These are phyloP conservation scores for Pseudomyrmex dendroicus DNA, from an alignment of 1,140 invertebrate genomes.

Conservation along the genomic window DNA sequence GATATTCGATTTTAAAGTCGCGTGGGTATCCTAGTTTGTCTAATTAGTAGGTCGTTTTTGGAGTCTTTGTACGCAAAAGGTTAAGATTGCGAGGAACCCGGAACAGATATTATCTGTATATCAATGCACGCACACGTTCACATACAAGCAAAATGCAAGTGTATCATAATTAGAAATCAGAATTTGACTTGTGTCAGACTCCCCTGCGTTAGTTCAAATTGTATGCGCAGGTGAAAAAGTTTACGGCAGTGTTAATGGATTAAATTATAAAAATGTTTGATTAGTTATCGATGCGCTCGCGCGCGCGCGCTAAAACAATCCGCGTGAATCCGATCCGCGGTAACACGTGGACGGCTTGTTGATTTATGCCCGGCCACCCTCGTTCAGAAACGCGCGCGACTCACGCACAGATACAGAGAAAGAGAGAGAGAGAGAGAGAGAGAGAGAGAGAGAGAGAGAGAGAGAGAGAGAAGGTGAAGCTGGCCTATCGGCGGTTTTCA, in stretches of 20 bases:
- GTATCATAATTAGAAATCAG: too few species aligned
- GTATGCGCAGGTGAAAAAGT: neutral
- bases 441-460: neutral
- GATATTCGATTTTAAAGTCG: too few species aligned
- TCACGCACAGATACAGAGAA: neutral
- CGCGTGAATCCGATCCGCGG: slow-evolving; percentile 25
- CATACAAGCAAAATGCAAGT: too few species aligned
- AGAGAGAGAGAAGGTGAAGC: neutral
- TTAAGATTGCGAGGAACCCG: too few species aligned
- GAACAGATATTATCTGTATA: too few species aligned
- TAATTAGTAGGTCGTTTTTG: too few species aligned
- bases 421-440: slow-evolving; percentile 13
- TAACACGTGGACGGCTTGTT: slow-evolving; percentile 23
- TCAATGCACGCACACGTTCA: too few species aligned
- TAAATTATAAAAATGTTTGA: slow-evolving; percentile 33
- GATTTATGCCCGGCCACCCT: slow-evolving; percentile 46
- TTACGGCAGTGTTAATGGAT: slow-evolving; percentile 8
- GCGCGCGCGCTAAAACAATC: slow-evolving; percentile 27
- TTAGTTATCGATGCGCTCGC: slow-evolving; percentile 3
- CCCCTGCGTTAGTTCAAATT: neutral
- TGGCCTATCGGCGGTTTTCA: slow-evolving; percentile 47
- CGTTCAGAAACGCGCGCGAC: slow-evolving; percentile 6
- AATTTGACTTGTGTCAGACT: too few species aligned
- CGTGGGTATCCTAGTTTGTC: too few species aligned
- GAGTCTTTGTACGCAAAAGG: too few species aligned